Evolutionary conservation across 2,113 vertebrate species (phyloP).

Genomic region (Chloebia gouldiae): DNA sequence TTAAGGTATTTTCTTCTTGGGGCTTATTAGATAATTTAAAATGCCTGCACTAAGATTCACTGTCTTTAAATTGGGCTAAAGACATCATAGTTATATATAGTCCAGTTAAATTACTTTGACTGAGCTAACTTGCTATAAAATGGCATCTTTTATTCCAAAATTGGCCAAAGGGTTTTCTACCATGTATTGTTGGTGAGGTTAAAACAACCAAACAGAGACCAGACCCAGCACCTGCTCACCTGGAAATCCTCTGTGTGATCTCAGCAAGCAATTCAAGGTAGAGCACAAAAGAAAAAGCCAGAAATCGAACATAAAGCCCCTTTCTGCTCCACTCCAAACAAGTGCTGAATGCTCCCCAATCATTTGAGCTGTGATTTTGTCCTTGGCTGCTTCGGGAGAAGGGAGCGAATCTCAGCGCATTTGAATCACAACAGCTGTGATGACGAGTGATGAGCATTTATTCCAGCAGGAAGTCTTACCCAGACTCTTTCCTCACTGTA

Average conservation of each 20-base stretch:
- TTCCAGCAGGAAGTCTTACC: slow-evolving; percentile 6
- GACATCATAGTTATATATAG: not conserved
- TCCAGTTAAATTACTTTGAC: not conserved
- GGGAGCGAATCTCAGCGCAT: not conserved
- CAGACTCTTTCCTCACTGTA: not conserved
- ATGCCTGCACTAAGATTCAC: not conserved
- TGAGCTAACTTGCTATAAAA: not conserved
- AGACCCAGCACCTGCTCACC: not conserved
- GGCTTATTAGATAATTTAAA: not conserved
- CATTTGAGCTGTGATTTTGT: not conserved
- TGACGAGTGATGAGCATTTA: not conserved
- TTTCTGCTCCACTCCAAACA: not conserved
- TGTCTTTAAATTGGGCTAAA: not conserved
- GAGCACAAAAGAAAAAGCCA: not conserved
- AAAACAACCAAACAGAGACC: not conserved
- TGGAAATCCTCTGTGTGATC: not conserved
- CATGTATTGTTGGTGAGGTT: not conserved
- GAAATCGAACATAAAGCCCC: not conserved
- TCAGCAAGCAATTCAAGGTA: not conserved
- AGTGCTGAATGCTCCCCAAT: not conserved
- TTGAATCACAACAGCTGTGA: not conserved
- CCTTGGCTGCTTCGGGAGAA: not conserved
- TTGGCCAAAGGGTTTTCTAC: not conserved
- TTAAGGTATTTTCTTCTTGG: not conserved
- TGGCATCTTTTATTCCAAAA: not conserved